Evolutionary conservation across 2,888 invertebrate species (phyloP).

Genomic region (Dysmachus trigonus): DNA sequence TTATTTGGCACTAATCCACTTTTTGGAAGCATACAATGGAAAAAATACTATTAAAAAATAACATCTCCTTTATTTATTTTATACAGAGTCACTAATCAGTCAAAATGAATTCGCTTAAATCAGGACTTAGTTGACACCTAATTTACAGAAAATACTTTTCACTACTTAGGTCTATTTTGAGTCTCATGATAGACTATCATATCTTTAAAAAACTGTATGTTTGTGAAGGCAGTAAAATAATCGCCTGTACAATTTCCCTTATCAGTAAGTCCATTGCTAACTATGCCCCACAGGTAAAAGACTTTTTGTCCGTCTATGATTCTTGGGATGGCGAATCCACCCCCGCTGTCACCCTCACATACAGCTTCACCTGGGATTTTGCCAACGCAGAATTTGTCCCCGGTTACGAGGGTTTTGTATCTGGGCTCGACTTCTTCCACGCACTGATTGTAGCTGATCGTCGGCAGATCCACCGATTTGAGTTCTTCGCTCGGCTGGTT

Average conservation of each 20-base stretch:
- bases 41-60: too few species aligned
- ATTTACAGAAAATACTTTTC: background rate
- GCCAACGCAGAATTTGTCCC: conserved; percentile 56
- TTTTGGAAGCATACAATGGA: too few species aligned
- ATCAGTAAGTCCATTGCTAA: conserved; percentile 48
- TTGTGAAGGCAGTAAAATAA: conserved; percentile 44
- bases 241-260: background rate
- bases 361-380: conserved; percentile 48
- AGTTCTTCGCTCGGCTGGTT: conserved; percentile 48
- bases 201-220: conserved; percentile 38
- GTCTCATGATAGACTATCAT: conserved; percentile 33
- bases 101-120: background rate
- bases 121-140: background rate
- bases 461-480: conserved; percentile 48
- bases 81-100: background rate
- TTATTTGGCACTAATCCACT: too few species aligned
- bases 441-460: conserved; percentile 51
- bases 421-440: conserved; percentile 40
- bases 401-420: conserved; percentile 52
- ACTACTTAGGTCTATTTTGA: conserved; percentile 25
- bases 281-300: conserved; percentile 51
- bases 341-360: conserved; percentile 52
- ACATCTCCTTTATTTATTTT: background rate
- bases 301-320: conserved; percentile 18
- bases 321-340: conserved; percentile 50